These are phyloP conservation scores for Chironomus striatipennis DNA, from an alignment of 1,140 invertebrate species.

Conservation along the genomic window DNA sequence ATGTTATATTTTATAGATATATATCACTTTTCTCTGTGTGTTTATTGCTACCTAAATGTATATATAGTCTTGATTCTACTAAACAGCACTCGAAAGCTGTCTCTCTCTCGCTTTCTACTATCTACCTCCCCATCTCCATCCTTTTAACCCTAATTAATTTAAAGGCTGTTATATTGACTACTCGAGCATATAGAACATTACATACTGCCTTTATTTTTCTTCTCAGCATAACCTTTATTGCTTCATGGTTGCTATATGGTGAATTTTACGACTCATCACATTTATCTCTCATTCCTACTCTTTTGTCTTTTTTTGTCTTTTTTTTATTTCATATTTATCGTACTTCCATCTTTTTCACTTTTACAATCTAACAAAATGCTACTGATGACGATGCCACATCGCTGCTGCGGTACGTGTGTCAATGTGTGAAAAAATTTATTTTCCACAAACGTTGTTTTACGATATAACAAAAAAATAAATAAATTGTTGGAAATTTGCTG, in stretches of 20 bases:
- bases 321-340: no score
- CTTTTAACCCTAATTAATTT: constrained; percentile 21
- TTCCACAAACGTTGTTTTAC: neutral
- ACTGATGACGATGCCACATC: neutral
- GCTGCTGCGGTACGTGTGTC: neutral
- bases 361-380: constrained; percentile 9
- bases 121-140: neutral
- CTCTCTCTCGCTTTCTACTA: no score
- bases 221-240: neutral
- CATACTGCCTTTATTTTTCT: neutral
- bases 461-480: neutral
- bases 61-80: neutral
- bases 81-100: neutral
- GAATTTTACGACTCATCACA: constrained; percentile 12
- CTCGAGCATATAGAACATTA: neutral
- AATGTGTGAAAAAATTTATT: neutral
- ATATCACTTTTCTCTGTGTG: neutral
- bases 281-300: neutral
- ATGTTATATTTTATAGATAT: neutral
- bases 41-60: neutral
- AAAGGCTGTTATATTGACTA: constrained; percentile 20
- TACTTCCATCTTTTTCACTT: neutral
- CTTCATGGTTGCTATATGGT: constrained; percentile 1
- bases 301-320: no score
- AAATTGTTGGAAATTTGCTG: neutral